Evolutionary conservation across 2,113 vertebrate genomes (phyloP), one percentile per base, ranked within the genome.

Genomic region (Butastur rufipennis): DNA sequence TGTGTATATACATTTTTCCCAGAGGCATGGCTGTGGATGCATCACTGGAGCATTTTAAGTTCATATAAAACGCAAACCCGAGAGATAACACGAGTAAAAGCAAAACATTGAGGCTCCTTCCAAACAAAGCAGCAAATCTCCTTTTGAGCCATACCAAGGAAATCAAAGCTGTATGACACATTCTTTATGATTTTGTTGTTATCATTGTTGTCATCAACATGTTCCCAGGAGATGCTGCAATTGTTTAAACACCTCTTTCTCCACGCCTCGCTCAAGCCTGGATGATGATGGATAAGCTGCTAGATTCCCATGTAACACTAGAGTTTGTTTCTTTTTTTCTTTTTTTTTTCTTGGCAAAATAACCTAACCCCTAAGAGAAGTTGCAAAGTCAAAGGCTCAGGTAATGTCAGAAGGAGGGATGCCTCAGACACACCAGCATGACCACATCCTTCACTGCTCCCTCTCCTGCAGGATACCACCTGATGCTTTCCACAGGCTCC

Each of bases 341-440:
- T n/a, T 3, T 13, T 16, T 21, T 23, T 4, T 16, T 16, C 27
- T 82, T 86, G 71, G 47, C 27, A 83, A 58, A 86, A 80, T 50
- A 80, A 80, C 21, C 27, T 36, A 52, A 77, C 26, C 23, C 16
- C 16, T 32, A 81, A 66, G 11, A n/a, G 9, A 73, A 65, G 52
- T 2, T 7, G 4, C 65, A 47, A 75, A 72, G 71, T 21, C 61
- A 78, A 81, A 62, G 40, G 34, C 40, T 47, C 5, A 5, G 22
- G 31, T 9, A 45, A 53, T 45, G 18, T 32, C 71, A 66, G 66
- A 70, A 88, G 45, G 47, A 58, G 25, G 42, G 32, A 48, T 67
- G 66, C 42, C 77, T 68, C 2, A 1, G 70, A 56, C 62, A 47
- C 2, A 1, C 25, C 66, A 59, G 43, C 5, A 4, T 0, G 1